Percentiles rank a stretch among this genome's conserved stretches.
Evolutionary conservation across 2,113 vertebrate species (phyloP).

Genomic region (Urocynchramus pylzowi): DNA sequence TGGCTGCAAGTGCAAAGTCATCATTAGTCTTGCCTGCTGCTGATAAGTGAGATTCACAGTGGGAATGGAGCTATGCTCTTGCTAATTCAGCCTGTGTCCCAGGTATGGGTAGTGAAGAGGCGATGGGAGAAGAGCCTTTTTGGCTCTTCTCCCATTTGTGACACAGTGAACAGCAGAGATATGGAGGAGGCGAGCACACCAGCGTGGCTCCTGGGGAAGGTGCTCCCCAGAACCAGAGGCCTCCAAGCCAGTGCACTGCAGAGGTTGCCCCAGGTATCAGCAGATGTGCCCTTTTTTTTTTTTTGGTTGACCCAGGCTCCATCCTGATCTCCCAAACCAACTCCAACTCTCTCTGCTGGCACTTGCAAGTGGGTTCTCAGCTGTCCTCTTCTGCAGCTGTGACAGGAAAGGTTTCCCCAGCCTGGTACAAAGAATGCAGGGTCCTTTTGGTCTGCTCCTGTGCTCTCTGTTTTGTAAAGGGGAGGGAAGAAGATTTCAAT

Average conservation of each 20-base stretch:
- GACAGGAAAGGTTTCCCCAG: neutral
- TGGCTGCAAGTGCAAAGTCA: neutral
- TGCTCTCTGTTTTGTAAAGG: neutral
- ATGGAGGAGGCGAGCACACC: accelerated
- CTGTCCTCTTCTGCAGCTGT: neutral
- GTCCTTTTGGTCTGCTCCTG: neutral
- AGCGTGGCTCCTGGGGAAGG: neutral
- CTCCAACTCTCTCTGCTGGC: neutral
- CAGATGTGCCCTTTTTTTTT: no score
- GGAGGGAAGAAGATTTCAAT: neutral
- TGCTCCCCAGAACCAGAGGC: neutral
- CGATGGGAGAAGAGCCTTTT: neutral
- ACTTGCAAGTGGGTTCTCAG: neutral
- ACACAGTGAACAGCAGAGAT: neutral
- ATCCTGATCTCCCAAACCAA: neutral
- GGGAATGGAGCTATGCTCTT: neutral
- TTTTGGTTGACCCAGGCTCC: neutral
- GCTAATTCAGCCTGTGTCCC: neutral
- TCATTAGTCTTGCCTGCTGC: neutral
- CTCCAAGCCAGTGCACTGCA: neutral
- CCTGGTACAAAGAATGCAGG: neutral
- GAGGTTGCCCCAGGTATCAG: neutral
- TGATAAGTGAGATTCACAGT: neutral
- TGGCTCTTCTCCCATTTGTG: no score
- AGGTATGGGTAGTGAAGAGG: neutral